Evolutionary conservation across 2,113 vertebrate genomes (phyloP), one percentile per base, ranked within the genome.

Genomic region (Aptenodytes forsteri): DNA sequence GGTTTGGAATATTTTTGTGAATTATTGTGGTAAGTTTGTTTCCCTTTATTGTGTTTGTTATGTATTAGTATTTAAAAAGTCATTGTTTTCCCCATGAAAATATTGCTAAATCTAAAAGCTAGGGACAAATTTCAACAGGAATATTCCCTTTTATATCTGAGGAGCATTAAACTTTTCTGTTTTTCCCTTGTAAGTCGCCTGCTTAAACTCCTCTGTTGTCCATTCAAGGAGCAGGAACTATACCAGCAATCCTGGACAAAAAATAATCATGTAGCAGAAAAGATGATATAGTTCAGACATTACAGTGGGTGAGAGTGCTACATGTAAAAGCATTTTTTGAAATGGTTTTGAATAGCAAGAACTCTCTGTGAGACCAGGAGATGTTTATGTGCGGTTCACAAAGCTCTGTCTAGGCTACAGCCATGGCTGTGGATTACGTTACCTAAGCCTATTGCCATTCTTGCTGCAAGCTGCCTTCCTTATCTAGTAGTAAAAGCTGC

Each of bases 381-480:
- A 89, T 27, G 76, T 91, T 95, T 90, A 75, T 30, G 70, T 21
- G 21, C 44, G 36, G 69, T 75, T 91, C 81, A 89, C 42, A 96
- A 89, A 89, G 81, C n/a, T 56, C 84, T 73, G 49, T 36, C 50
- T 65, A 77, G 75, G 90, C 85, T 72, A 46, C 46, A 73, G 82
- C 75, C 75, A 58, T 82, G 58, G n/a, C 29, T 88, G 58, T 83
- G 72, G 85, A 87, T 97, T 97, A 87, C 0, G 0, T 55, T 80
- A 55, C 75, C 54, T 83, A 90, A 97, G 82, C 75, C 88, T 94
- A 61, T 85, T 93, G 69, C 75, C n/a, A n/a, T 79, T 95, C 87
- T 76, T 84, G 34, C 66, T 95, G 73, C 85, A 89, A 95, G n/a
- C 82, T 88, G 34, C 76, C 71, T 22, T 91, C 30, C 84, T 93